Evolutionary conservation across 2,797 vertebrate genomes (phyloP), one percentile per base, ranked within the genome.

Genomic region (Balearica regulorum): DNA sequence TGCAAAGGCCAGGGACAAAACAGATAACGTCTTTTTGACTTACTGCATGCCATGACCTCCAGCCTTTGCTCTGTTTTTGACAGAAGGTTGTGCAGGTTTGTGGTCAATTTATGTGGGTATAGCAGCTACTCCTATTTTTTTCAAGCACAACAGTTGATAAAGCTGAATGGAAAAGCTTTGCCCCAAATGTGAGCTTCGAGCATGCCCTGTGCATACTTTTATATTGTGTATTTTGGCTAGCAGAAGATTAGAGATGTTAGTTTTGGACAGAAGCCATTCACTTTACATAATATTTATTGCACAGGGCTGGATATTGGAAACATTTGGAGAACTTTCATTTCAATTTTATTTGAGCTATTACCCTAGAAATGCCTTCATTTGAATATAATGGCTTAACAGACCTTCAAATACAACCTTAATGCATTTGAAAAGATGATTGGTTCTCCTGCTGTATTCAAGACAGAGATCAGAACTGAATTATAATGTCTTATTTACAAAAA

Each of bases 231-330:
- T 94, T 94, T 96, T 97, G 96, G 95, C 93, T 71, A 93, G 89
- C 81, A 72, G 75, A 89, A 91, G 84, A 95, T 93, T 73, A 68
- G 69, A 92, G 73, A 95, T 93, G 90, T 90, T 96, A 91, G 93
- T 86, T 94, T 97, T 96, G 94, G 96, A 94, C 82, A 72, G 82
- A 61, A 96, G 89, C 96, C 95, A 96, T 93, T 96, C 96, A 94
- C 86, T 91, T 96, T 97, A 94, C 88, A 93, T 92, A 94, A 73
- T 92, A 93, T 95, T 96, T 96, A 95, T 90, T 94, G 83, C 92
- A 68, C 4, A 5, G 94, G 61, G 69, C 79, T 90, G 79, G 61
- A 87, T 96, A 96, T 93, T 97, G 83, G 85, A 95, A 96, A 93
- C 87, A 84, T 94, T 96, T 93, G 89, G 87, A 70, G 83, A 94